These are phyloP conservation scores for Dicranocentrus wangi DNA, from an alignment of 2,888 invertebrate genomes.

Conservation along the genomic window DNA sequence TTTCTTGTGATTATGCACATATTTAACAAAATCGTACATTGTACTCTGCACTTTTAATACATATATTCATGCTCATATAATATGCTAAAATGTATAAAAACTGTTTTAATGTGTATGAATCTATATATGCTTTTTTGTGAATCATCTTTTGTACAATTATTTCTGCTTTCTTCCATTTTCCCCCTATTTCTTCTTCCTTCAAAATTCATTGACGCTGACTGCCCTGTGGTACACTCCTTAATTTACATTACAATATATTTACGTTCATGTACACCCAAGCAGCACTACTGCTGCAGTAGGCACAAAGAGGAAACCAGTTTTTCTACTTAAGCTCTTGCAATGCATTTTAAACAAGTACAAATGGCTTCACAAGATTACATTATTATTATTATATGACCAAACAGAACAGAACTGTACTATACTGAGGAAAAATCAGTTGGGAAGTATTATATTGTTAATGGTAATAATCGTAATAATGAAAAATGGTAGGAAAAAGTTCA, in stretches of 20 bases:
- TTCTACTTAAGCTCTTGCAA: no score
- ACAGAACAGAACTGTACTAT: constrained; percentile 40
- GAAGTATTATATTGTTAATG: constrained; percentile 32
- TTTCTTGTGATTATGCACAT: constrained; percentile 8
- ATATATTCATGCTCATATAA: no score
- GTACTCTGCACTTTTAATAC: background rate
- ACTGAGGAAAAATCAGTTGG: background rate
- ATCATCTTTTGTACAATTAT: background rate
- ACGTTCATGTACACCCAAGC: no score
- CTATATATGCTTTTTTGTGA: background rate
- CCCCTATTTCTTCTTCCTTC: constrained; percentile 15
- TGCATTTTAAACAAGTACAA: constrained; percentile 11
- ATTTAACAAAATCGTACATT: background rate
- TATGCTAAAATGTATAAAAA: no score
- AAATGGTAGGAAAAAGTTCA: constrained; percentile 17
- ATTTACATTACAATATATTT: no score
- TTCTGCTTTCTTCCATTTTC: constrained; percentile 17
- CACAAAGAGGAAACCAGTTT: constrained; percentile 44
- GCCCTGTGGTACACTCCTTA: constrained; percentile 2
- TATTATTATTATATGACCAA: constrained; percentile 38
- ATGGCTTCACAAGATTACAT: background rate
- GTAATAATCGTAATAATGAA: constrained; percentile 35
- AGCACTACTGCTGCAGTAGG: no score
- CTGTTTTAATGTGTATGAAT: no score
- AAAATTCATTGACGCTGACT: background rate